Conservation (phyloP, 2,888 invertebrate species). For the Eustalomyia histrio region DNA sequence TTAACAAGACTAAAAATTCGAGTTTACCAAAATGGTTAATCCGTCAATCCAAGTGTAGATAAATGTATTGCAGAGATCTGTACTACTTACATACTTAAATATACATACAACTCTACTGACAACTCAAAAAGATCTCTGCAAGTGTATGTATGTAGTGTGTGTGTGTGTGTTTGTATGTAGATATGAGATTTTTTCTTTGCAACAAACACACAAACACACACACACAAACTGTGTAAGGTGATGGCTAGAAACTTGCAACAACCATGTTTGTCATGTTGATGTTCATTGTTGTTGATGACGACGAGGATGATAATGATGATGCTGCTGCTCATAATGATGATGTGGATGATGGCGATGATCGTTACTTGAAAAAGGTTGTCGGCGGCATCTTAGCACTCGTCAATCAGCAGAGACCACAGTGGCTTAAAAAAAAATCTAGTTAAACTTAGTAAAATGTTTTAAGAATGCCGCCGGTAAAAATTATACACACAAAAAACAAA, state of each 20-base stretch:
- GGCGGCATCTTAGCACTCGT: conserved; percentile 65
- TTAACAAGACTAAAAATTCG: conserved; percentile 48
- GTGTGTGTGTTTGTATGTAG: conserved; percentile 2
- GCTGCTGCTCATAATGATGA: neutral
- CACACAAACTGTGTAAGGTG: neutral
- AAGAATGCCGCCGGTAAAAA: conserved; percentile 50
- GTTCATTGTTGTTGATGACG: conserved; percentile 46
- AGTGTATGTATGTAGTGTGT: neutral
- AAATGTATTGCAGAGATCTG: conserved; percentile 25
- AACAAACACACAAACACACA: neutral
- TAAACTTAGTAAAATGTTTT: conserved; percentile 40
- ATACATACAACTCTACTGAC: too few species aligned
- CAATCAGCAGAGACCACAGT: conserved; percentile 65
- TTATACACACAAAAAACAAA: too few species aligned
- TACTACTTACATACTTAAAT: conserved; percentile 3
- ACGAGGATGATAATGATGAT: conserved; percentile 20
- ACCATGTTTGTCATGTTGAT: conserved; percentile 58
- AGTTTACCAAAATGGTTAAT: conserved; percentile 61
- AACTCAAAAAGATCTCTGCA: too few species aligned
- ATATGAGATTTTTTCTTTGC: too few species aligned
- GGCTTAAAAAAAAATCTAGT: conserved; percentile 59
- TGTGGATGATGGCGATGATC: conserved; percentile 40
- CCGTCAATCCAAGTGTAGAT: conserved; percentile 53
- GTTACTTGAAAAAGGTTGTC: conserved; percentile 57
- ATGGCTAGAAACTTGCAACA: conserved; percentile 12